phyloP scores from a whole-genome alignment of 2,113 vertebrate species.

The Pseudolaguvia tuberculata region DNA sequence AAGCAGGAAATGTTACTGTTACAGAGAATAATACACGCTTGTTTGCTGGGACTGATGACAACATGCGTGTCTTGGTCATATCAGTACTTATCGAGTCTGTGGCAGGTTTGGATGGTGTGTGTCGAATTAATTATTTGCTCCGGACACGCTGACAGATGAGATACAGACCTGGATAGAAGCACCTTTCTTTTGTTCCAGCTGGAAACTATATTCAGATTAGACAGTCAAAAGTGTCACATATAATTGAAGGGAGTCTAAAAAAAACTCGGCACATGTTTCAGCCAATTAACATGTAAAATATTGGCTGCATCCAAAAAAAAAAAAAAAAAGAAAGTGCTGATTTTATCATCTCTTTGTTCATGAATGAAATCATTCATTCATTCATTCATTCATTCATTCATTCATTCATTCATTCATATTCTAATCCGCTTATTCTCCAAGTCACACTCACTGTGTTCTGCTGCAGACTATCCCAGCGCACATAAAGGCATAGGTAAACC shows the following conservation, averaged over 20 bases:
- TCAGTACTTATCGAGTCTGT: neutral
- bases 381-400: neutral
- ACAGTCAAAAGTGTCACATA: neutral
- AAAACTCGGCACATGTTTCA: conserved; percentile 18
- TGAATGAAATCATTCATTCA: neutral
- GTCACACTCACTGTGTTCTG: no score
- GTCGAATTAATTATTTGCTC: neutral
- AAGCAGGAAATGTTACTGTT: conserved; percentile 27
- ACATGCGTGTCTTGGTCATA: neutral
- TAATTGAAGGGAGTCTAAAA: conserved; percentile 18
- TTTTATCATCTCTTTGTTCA: neutral
- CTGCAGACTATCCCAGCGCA: no score
- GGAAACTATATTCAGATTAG: conserved; percentile 12
- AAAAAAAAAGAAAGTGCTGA: conserved; percentile 15
- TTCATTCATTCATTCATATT: no score
- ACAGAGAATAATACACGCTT: conserved; percentile 26
- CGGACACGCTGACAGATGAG: neutral
- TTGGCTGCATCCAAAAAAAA: no score
- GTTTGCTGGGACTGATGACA: conserved; percentile 19
- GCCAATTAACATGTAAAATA: conserved; percentile 6
- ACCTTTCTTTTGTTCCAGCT: conserved; percentile 5
- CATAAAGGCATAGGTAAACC: no score
- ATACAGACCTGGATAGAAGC: neutral
- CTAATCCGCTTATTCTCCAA: no score
- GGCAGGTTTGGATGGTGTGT: neutral